Conservation (phyloP, 2,888 invertebrate genomes). For the Carcina quercana region DNA sequence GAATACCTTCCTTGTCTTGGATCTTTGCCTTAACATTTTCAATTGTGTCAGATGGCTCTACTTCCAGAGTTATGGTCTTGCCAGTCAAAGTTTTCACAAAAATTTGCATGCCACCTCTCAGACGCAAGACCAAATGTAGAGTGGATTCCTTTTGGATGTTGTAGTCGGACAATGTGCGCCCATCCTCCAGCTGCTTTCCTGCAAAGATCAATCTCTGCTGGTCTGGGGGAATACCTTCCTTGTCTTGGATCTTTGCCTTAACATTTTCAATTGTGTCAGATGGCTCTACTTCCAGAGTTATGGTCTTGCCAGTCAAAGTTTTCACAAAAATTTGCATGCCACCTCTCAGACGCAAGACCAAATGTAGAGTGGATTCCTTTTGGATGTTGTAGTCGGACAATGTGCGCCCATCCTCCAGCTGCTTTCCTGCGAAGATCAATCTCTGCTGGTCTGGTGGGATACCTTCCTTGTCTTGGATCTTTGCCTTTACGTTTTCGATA, state of each 20-base stretch:
- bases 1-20: constrained; percentile 18
- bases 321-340: constrained; percentile 8
- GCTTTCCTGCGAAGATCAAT: constrained; percentile 21
- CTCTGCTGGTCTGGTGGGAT: constrained; percentile 23
- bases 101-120: constrained; percentile 23
- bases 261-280: not conserved
- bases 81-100: constrained; percentile 18
- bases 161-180: no score
- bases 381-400: constrained; percentile 20
- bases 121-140: no score
- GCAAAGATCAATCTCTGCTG: no score
- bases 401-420: constrained; percentile 21
- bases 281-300: not conserved
- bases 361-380: constrained; percentile 18
- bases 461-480: constrained; percentile 23
- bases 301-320: no score
- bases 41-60: constrained; percentile 17
- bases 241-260: not conserved
- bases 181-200: no score
- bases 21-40: constrained; percentile 18
- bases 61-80: constrained; percentile 16
- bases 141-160: no score
- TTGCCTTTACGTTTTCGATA: constrained; percentile 23
- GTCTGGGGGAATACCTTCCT: no score
- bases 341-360: constrained; percentile 18